phyloP scores from a whole-genome alignment of 2,113 vertebrate species.

The Stegostoma tigrinum region DNA sequence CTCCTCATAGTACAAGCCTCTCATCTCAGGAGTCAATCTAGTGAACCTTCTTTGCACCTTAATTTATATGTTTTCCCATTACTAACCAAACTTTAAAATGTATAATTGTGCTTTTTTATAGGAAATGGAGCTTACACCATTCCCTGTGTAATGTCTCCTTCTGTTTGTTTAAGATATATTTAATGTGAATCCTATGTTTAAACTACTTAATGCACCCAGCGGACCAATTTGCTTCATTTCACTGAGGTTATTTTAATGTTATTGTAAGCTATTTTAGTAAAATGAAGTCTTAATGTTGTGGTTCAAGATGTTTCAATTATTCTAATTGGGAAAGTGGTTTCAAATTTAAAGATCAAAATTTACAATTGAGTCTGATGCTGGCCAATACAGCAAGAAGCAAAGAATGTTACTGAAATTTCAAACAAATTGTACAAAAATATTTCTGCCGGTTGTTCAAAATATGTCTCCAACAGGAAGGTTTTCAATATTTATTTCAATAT shows the following conservation, averaged over 20 bases:
- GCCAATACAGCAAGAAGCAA: neutral
- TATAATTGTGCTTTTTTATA: neutral
- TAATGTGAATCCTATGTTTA: neutral
- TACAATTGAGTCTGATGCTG: slow-evolving; percentile 40
- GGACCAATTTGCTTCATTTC: neutral
- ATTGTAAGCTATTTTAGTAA: neutral
- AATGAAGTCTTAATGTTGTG: neutral
- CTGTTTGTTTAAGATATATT: neutral
- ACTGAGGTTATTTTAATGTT: neutral
- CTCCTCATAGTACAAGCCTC: neutral
- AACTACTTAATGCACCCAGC: neutral
- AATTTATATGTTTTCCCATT: neutral
- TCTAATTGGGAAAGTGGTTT: slow-evolving; percentile 30
- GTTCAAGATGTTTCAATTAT: neutral
- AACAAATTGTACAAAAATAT: neutral
- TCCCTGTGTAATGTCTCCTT: neutral
- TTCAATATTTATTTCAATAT: neutral
- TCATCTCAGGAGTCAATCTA: neutral
- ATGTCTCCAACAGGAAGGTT: neutral
- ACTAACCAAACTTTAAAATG: neutral
- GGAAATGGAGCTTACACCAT: neutral
- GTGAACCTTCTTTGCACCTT: neutral
- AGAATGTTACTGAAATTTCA: neutral
- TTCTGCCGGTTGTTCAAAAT: neutral
- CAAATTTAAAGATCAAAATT: slow-evolving; percentile 41